These are phyloP conservation scores for Athrips mouffetella DNA, from an alignment of 2,888 invertebrate genomes.

Conservation along the genomic window DNA sequence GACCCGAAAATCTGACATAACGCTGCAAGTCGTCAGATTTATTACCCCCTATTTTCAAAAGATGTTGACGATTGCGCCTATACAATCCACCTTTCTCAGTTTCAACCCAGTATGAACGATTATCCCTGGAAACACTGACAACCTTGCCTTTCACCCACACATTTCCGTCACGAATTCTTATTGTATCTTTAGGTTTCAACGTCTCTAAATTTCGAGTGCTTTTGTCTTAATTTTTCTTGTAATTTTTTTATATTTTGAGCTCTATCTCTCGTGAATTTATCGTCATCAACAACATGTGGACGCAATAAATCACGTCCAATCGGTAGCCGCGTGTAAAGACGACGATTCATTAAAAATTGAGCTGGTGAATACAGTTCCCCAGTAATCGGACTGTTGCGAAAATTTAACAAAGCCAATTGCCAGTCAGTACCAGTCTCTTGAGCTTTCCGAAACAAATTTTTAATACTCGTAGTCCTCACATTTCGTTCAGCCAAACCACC, in stretches of 20 bases:
- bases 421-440: not conserved
- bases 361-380: slow-evolving; percentile 16
- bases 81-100: slow-evolving; percentile 6
- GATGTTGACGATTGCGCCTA: slow-evolving; percentile 14
- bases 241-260: not conserved
- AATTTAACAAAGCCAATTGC: slow-evolving; percentile 12
- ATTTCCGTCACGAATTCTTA: not conserved
- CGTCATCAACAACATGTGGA: not conserved
- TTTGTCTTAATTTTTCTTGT: not conserved
- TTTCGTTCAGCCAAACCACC: slow-evolving; percentile 16
- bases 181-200: not conserved
- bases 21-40: no score
- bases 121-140: not conserved
- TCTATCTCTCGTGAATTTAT: not conserved
- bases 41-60: slow-evolving; percentile 11
- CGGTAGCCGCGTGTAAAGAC: slow-evolving; percentile 9
- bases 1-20: no score
- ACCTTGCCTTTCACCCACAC: slow-evolving; percentile 5
- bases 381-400: slow-evolving; percentile 15
- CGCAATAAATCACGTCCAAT: no score
- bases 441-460: not conserved
- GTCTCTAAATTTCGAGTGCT: not conserved
- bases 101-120: slow-evolving; percentile 16
- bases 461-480: slow-evolving; percentile 13
- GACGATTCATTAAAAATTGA: slow-evolving; percentile 15